A percentile compares a stretch with the other conserved stretches of the same genome.
Conservation (phyloP, 1,140 invertebrate genomes). For the Stegodyphus mimosarum region DNA sequence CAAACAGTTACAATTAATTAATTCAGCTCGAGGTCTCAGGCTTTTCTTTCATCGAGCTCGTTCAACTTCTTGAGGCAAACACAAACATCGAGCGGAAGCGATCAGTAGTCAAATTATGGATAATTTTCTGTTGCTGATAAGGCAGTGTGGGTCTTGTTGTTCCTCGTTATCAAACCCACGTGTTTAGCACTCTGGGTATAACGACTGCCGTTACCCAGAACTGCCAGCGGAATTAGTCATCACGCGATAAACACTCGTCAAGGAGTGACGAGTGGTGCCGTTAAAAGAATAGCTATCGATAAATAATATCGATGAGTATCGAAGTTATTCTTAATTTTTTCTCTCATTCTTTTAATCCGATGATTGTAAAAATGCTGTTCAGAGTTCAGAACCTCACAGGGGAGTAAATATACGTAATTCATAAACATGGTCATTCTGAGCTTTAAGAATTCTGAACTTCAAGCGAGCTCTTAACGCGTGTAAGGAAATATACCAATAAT, state of each 20-base stretch:
- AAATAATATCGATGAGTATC: too few relatives aligned
- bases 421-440: too few relatives aligned
- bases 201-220: neutral
- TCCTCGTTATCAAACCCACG: neutral
- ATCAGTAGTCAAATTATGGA: constrained; percentile 33
- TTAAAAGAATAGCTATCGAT: too few relatives aligned
- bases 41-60: too few relatives aligned
- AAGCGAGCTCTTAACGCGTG: too few relatives aligned
- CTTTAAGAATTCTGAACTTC: too few relatives aligned
- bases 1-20: constrained; percentile 10
- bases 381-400: too few relatives aligned
- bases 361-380: too few relatives aligned
- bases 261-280: neutral
- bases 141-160: neutral
- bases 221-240: neutral
- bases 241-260: neutral
- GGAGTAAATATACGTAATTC: too few relatives aligned
- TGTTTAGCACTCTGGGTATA: neutral
- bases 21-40: neutral
- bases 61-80: neutral
- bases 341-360: too few relatives aligned
- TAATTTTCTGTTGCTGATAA: constrained; percentile 23
- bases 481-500: too few relatives aligned
- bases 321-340: too few relatives aligned
- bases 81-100: neutral